Percentiles rank a stretch among this genome's conserved stretches.
Evolutionary conservation across 2,888 invertebrate genomes (phyloP).

Genomic region (Scaptomyza tumidula): DNA sequence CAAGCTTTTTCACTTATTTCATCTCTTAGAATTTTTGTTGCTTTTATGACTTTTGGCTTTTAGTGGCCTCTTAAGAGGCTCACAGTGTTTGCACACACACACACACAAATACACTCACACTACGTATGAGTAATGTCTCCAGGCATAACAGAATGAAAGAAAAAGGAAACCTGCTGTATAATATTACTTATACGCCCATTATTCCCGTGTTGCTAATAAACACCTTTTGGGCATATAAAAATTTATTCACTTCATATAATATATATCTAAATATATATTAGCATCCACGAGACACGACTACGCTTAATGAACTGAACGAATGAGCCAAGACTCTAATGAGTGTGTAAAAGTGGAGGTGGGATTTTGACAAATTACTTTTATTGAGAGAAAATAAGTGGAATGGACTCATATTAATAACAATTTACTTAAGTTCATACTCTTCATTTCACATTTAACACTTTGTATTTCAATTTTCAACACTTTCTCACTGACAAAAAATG

Average conservation of each 20-base stretch:
- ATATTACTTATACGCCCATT: constrained; percentile 77
- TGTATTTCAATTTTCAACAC: not conserved
- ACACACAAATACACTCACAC: constrained; percentile 9
- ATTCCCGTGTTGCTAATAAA: constrained; percentile 79
- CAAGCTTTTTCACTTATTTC: constrained; percentile 71
- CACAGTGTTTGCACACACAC: constrained; percentile 55
- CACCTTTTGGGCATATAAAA: constrained; percentile 74
- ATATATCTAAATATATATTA: constrained; percentile 5
- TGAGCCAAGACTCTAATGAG: constrained; percentile 2
- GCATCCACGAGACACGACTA: constrained; percentile 14
- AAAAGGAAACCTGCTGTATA: constrained; percentile 36
- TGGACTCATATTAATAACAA: too few species aligned
- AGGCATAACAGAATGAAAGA: constrained; percentile 25
- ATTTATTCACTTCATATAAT: constrained; percentile 67
- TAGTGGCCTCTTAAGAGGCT: constrained; percentile 76
- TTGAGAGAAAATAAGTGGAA: not conserved
- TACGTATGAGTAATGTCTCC: constrained; percentile 72
- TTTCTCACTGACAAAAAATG: not conserved
- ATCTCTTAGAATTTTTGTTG: constrained; percentile 56
- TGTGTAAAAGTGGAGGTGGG: not conserved
- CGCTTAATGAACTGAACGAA: constrained; percentile 45
- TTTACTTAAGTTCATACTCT: too few species aligned
- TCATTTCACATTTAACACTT: not conserved
- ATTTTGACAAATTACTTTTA: constrained; percentile 48
- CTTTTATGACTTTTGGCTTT: constrained; percentile 80